Conservation (phyloP, 2,113 vertebrate species). For the Erythrolamprus reginae region DNA sequence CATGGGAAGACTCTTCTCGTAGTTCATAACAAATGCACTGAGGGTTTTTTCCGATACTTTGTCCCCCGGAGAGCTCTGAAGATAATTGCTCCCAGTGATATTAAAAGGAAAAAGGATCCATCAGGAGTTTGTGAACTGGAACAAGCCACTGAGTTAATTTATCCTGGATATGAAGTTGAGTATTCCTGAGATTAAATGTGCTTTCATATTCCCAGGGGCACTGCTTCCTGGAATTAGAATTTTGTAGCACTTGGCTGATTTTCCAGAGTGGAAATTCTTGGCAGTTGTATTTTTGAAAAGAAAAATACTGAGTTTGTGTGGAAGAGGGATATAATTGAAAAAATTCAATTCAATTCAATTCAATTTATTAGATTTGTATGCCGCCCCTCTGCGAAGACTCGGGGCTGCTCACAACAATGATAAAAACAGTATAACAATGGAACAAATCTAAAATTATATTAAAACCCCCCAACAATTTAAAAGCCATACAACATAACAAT, state of each 20-base stretch:
- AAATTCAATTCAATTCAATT: too few relatives aligned
- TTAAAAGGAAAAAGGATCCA: neutral
- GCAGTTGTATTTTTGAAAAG: neutral
- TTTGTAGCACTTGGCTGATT: too few relatives aligned
- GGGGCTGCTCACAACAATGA: too few relatives aligned
- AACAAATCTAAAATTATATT: too few relatives aligned
- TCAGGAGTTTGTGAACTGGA: neutral
- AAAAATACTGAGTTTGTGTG: neutral
- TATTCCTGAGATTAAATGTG: too few relatives aligned
- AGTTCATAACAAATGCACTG: neutral
- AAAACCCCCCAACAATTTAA: too few relatives aligned
- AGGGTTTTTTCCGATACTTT: neutral
- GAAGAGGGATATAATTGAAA: too few relatives aligned
- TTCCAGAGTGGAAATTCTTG: neutral
- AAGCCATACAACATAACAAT: too few relatives aligned
- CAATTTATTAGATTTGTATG: too few relatives aligned
- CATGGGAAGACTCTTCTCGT: neutral
- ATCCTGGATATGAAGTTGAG: neutral
- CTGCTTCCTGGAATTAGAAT: neutral
- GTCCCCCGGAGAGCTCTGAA: neutral
- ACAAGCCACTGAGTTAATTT: accelerated
- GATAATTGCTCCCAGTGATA: neutral
- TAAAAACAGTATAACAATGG: too few relatives aligned
- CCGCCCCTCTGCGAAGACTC: too few relatives aligned
- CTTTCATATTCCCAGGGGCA: neutral